Conservation (phyloP, 2,797 vertebrate species). For the Periparus ater region DNA sequence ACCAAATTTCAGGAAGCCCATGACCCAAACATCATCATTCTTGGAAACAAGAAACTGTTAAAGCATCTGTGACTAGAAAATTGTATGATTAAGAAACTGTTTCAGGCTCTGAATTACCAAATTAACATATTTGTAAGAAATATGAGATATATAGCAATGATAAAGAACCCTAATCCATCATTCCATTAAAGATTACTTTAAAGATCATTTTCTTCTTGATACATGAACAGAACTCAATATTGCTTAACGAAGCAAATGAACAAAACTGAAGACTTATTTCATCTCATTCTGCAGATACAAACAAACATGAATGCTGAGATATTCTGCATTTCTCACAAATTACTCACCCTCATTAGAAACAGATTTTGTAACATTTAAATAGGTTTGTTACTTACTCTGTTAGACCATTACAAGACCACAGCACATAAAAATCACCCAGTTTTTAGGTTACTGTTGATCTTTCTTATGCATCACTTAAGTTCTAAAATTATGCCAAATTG, state of each 20-base stretch:
- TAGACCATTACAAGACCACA: neutral
- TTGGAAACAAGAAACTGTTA: neutral
- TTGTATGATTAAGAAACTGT: neutral
- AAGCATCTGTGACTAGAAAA: neutral
- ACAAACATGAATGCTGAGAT: neutral
- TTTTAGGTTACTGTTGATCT: neutral
- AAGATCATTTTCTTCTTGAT: neutral
- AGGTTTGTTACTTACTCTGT: neutral
- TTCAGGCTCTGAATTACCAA: neutral
- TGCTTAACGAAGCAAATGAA: neutral
- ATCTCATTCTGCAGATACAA: neutral
- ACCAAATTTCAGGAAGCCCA: neutral
- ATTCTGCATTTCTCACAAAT: neutral
- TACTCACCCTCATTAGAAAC: neutral
- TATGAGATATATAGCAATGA: neutral
- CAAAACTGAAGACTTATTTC: neutral
- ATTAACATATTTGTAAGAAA: neutral
- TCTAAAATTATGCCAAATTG: neutral
- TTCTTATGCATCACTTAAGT: neutral
- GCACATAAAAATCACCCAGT: neutral
- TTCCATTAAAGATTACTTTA: neutral
- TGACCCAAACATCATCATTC: neutral
- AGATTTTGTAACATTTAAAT: neutral
- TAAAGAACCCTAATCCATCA: neutral
- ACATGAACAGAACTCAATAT: neutral